A percentile compares a stretch with the other conserved stretches of the same genome.
These are phyloP conservation scores for Steromphala cineraria DNA, from an alignment of 2,888 invertebrate genomes.

Conservation along the genomic window DNA sequence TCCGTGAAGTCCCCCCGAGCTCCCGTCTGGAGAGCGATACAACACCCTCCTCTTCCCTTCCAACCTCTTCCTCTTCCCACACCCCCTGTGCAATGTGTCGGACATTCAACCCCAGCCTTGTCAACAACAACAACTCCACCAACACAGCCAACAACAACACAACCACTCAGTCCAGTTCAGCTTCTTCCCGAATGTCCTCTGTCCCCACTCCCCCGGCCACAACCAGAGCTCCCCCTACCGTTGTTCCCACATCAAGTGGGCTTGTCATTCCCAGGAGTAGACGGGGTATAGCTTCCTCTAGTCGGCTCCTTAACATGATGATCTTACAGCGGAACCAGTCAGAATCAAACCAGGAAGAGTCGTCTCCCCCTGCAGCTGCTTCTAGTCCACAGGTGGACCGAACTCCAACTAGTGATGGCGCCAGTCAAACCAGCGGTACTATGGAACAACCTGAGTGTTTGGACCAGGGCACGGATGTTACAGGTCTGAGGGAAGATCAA, in stretches of 20 bases:
- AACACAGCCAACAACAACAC: not conserved
- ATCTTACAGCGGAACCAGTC: not conserved
- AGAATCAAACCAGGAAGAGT: not conserved
- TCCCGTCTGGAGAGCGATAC: not conserved
- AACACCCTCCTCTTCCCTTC: not conserved
- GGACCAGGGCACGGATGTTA: constrained; percentile 43
- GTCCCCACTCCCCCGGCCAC: not conserved
- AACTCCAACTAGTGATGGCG: constrained; percentile 27
- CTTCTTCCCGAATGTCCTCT: not conserved
- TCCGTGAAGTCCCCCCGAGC: constrained; percentile 3
- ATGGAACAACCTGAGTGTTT: constrained; percentile 35
- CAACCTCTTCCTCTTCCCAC: not conserved
- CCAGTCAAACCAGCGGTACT: constrained; percentile 41
- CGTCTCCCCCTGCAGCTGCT: not conserved
- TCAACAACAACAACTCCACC: not conserved
- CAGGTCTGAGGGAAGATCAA: constrained; percentile 19
- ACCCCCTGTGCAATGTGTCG: constrained; percentile 3
- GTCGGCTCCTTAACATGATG: not conserved
- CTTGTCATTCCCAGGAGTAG: not conserved
- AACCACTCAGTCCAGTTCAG: not conserved
- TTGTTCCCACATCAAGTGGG: not conserved
- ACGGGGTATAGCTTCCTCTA: not conserved
- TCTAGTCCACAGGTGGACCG: not conserved
- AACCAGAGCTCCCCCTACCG: not conserved
- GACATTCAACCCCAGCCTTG: not conserved